phyloP scores from a whole-genome alignment of 2,113 vertebrate genomes.

The Lepisosteus osseus region DNA sequence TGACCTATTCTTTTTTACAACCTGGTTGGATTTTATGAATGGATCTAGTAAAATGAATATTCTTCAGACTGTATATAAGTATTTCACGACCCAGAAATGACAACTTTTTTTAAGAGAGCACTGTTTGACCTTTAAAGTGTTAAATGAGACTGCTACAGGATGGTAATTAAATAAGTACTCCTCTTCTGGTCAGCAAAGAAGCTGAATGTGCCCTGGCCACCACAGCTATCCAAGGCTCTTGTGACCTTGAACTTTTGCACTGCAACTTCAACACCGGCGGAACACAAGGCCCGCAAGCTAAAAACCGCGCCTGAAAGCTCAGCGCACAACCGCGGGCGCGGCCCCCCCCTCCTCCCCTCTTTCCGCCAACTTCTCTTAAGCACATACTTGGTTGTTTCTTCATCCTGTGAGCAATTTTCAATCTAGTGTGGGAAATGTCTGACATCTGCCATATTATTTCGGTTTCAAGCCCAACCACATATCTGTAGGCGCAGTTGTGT shows the following conservation, averaged over 20 bases:
- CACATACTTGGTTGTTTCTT: conserved; percentile 6
- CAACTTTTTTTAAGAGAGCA: too few species aligned
- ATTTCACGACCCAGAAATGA: too few species aligned
- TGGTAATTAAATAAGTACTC: too few species aligned
- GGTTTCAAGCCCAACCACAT: conserved; percentile 44
- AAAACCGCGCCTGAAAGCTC: conserved; percentile 6
- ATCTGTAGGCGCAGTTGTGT: conserved; percentile 49
- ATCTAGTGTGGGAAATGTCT: conserved; percentile 70
- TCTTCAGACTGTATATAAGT: too few species aligned
- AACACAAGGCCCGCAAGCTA: conserved; percentile 22
- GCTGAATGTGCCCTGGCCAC: background rate
- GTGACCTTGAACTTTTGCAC: conserved; percentile 15
- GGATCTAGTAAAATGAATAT: too few species aligned
- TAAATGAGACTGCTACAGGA: too few species aligned
- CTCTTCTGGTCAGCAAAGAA: too few species aligned
- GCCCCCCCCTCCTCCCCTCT: background rate
- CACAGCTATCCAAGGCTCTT: background rate
- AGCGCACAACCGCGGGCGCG: background rate
- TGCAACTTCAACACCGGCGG: conserved; percentile 11
- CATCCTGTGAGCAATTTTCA: conserved; percentile 56
- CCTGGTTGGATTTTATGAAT: too few species aligned
- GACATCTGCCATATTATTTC: conserved; percentile 56
- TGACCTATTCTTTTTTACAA: too few species aligned
- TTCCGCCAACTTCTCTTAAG: background rate
- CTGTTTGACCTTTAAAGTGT: too few species aligned